Conservation (phyloP, 2,888 invertebrate species). For the Epiblema foenella region DNA sequence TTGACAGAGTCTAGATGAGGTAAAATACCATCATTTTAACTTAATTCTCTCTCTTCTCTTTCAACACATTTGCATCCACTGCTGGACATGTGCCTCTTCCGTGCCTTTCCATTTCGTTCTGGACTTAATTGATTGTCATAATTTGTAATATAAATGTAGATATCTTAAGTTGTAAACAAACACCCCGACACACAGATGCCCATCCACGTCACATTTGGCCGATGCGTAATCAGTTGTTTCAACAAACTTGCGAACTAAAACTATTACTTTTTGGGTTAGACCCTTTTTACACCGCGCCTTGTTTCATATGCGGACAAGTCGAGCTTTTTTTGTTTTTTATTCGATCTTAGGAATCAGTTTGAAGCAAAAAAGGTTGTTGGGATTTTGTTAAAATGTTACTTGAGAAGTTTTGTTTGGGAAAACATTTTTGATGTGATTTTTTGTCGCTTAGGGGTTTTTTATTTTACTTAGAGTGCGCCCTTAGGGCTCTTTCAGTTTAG, state of each 20-base stretch:
- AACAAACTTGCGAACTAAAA: conserved; percentile 44
- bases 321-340: conserved; percentile 39
- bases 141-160: too few relatives aligned
- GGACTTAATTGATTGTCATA: too few relatives aligned
- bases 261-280: conserved; percentile 45
- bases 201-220: conserved; percentile 16
- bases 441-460: conserved; percentile 6
- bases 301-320: conserved; percentile 28
- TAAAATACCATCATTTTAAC: too few relatives aligned
- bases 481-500: not conserved
- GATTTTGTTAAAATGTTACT: conserved; percentile 30
- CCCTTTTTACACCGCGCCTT: conserved; percentile 38
- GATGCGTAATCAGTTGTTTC: conserved; percentile 37
- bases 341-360: conserved; percentile 38
- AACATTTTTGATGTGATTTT: conserved; percentile 18
- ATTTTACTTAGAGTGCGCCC: not conserved
- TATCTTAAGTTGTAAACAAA: conserved; percentile 8
- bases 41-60: too few relatives aligned
- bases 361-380: conserved; percentile 38
- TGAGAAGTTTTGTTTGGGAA: conserved; percentile 16
- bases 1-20: too few relatives aligned
- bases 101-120: too few relatives aligned
- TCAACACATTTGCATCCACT: too few relatives aligned
- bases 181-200: not conserved
- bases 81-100: too few relatives aligned